Evolutionary conservation across 2,797 vertebrate species (phyloP).

Genomic region (Manis javanica): DNA sequence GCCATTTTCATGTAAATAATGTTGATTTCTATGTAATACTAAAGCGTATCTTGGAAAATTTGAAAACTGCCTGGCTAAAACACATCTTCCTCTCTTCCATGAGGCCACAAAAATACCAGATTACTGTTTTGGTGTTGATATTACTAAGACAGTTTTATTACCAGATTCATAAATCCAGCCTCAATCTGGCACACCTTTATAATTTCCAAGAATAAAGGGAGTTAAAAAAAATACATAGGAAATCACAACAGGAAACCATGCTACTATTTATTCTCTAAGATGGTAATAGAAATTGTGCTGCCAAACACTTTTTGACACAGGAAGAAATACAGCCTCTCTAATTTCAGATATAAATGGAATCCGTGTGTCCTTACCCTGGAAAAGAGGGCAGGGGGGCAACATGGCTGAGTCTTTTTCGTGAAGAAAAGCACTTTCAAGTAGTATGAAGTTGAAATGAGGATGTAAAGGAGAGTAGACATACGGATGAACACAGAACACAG

Average conservation of each 20-base stretch:
- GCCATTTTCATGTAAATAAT: neutral
- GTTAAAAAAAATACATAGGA: neutral
- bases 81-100: neutral
- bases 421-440: neutral
- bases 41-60: neutral
- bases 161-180: neutral
- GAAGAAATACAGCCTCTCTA: neutral
- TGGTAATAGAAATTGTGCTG: neutral
- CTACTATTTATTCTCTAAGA: neutral
- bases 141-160: neutral
- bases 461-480: neutral
- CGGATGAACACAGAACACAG: neutral
- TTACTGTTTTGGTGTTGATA: neutral
- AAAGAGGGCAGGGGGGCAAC: neutral
- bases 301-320: neutral
- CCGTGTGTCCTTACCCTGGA: neutral
- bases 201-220: neutral
- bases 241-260: neutral
- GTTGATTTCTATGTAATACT: neutral
- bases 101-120: neutral
- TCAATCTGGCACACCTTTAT: neutral
- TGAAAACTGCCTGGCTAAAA: neutral
- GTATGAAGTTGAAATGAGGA: neutral
- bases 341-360: neutral
- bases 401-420: neutral